Evolutionary conservation across 2,888 invertebrate genomes (phyloP).

Genomic region (Pseudococcus longispinus): DNA sequence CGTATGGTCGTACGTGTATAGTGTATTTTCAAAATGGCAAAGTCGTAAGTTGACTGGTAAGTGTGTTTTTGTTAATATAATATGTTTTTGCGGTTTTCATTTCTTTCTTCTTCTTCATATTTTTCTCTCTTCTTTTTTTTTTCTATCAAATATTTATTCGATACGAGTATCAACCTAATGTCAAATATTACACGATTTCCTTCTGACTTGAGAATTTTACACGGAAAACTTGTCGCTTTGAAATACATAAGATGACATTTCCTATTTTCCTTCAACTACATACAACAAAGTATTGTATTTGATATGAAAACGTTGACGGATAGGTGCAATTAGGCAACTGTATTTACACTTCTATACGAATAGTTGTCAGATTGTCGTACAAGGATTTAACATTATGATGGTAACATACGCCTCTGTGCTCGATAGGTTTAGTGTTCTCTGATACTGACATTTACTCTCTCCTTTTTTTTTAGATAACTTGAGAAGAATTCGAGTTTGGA

Average conservation of each 20-base stretch:
- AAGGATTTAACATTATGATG: no score
- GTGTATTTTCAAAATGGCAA: conserved; percentile 4
- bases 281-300: not conserved
- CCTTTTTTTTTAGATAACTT: no score
- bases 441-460: no score
- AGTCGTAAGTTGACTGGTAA: not conserved
- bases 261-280: not conserved
- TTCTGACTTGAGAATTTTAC: not conserved
- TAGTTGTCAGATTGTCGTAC: no score
- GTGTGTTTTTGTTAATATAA: not conserved
- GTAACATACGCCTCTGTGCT: no score
- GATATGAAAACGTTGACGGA: not conserved
- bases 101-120: not conserved
- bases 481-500: no score
- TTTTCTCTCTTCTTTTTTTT: not conserved
- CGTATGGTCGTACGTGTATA: not conserved
- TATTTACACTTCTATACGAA: not conserved
- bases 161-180: not conserved
- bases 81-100: not conserved
- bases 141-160: not conserved
- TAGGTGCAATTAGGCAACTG: not conserved
- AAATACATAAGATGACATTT: not conserved
- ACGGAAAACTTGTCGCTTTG: no score
- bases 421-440: no score
- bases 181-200: not conserved